Percentiles rank a stretch among this genome's conserved stretches.
These are phyloP conservation scores for Hemiscyllium ocellatum DNA, from an alignment of 2,113 vertebrate species.

Conservation along the genomic window DNA sequence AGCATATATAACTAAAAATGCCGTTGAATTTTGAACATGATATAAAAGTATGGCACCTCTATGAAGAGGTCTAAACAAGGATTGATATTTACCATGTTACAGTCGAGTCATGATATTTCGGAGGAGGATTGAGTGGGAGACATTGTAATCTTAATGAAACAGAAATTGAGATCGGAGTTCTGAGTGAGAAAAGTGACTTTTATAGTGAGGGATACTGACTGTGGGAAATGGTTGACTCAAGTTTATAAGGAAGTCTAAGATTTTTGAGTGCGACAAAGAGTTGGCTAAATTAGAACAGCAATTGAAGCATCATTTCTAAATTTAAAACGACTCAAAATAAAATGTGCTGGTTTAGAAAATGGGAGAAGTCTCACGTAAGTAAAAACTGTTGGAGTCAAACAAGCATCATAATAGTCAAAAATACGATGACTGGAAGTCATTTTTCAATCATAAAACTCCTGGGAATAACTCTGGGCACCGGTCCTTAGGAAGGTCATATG, in stretches of 20 bases:
- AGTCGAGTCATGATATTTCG: not conserved
- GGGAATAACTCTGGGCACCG: too few species aligned
- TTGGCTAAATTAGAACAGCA: not conserved
- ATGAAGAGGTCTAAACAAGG: not conserved
- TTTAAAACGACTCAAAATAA: not conserved
- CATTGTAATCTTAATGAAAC: not conserved
- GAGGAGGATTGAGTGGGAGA: not conserved
- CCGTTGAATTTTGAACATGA: not conserved
- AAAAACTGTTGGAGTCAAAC: not conserved
- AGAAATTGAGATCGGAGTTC: not conserved
- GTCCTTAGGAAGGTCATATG: too few species aligned
- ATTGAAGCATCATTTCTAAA: not conserved
- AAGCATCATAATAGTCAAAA: not conserved
- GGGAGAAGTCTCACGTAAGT: not conserved
- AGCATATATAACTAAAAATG: not conserved
- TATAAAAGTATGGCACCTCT: not conserved
- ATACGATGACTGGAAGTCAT: too few species aligned
- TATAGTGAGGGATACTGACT: not conserved
- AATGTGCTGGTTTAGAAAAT: not conserved
- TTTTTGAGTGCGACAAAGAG: not conserved
- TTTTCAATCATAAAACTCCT: too few species aligned
- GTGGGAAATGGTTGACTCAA: conserved; percentile 4
- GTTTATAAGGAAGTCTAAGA: not conserved
- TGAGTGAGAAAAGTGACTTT: not conserved
- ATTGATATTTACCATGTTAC: not conserved